phyloP scores from a whole-genome alignment of 1,140 invertebrate genomes.

The Drosophila sp. region DNA sequence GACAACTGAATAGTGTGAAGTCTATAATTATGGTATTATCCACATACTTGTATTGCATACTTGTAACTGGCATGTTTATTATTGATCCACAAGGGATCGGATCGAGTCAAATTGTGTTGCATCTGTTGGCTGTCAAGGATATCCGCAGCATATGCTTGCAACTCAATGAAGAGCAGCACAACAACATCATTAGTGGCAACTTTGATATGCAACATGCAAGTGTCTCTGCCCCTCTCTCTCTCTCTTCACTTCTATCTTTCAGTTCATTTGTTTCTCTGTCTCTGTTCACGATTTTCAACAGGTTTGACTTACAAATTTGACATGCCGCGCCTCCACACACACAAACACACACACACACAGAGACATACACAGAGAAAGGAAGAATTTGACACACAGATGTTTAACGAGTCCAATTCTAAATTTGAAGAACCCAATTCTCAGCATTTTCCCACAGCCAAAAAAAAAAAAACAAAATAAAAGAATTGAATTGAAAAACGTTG shows the following conservation, averaged over 20 bases:
- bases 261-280: no score
- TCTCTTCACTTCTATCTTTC: not conserved
- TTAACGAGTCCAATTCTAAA: constrained; percentile 22
- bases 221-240: constrained; percentile 10
- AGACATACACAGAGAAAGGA: not conserved
- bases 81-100: not conserved
- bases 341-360: constrained; percentile 9
- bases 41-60: constrained; percentile 1
- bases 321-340: constrained; percentile 21
- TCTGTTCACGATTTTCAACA: constrained; percentile 42
- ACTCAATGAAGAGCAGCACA: constrained; percentile 16
- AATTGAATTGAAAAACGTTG: constrained; percentile 13
- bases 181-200: constrained; percentile 46
- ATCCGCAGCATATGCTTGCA: constrained; percentile 60
- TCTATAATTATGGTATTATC: constrained; percentile 7
- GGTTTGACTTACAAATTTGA: constrained; percentile 48
- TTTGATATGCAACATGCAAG: constrained; percentile 23
- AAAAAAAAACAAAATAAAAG: not conserved
- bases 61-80: not conserved
- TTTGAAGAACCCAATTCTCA: constrained; percentile 1
- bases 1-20: not conserved
- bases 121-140: constrained; percentile 66
- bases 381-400: constrained; percentile 28
- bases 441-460: constrained; percentile 28
- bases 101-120: constrained; percentile 12